A percentile compares a stretch with the other conserved stretches of the same genome.
These are phyloP conservation scores for Tetragonisca angustula DNA, from an alignment of 2,888 invertebrate species.

Conservation along the genomic window DNA sequence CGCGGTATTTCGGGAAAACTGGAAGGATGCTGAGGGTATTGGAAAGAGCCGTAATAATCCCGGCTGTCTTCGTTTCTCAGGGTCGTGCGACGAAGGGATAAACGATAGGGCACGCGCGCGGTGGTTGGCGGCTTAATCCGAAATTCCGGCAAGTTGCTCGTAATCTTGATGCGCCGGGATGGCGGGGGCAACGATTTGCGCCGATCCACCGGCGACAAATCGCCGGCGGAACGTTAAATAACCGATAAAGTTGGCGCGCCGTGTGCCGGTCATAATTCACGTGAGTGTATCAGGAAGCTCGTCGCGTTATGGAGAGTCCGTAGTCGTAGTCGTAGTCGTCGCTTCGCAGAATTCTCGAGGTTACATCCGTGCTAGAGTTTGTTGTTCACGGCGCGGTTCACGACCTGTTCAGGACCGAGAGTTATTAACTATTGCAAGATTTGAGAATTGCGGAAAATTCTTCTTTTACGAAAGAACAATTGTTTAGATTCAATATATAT, in stretches of 20 bases:
- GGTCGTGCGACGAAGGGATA: not conserved
- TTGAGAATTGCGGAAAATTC: not conserved
- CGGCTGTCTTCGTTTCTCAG: not conserved
- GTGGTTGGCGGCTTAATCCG: slow-evolving; percentile 35
- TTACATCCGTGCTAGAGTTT: slow-evolving; percentile 9
- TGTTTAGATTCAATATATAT: too few species aligned
- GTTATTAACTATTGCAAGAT: not conserved
- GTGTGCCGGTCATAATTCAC: slow-evolving; percentile 70
- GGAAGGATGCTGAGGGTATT: not conserved
- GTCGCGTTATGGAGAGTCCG: slow-evolving; percentile 5
- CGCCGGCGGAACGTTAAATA: slow-evolving; percentile 71
- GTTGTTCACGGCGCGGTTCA: not conserved
- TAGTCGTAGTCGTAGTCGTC: not conserved
- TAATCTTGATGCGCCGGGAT: slow-evolving; percentile 37
- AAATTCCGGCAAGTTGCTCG: slow-evolving; percentile 53
- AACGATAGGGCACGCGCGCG: not conserved
- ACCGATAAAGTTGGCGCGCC: slow-evolving; percentile 73
- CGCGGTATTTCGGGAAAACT: not conserved
- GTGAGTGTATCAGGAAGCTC: slow-evolving; percentile 43
- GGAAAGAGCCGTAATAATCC: not conserved
- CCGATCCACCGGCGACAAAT: slow-evolving; percentile 52
- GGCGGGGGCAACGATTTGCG: slow-evolving; percentile 25
- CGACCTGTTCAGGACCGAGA: not conserved
- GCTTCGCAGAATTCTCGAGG: slow-evolving; percentile 13
- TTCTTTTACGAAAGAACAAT: too few species aligned